phyloP scores from a whole-genome alignment of 2,888 invertebrate species.

The Cyclophora albipunctata region DNA sequence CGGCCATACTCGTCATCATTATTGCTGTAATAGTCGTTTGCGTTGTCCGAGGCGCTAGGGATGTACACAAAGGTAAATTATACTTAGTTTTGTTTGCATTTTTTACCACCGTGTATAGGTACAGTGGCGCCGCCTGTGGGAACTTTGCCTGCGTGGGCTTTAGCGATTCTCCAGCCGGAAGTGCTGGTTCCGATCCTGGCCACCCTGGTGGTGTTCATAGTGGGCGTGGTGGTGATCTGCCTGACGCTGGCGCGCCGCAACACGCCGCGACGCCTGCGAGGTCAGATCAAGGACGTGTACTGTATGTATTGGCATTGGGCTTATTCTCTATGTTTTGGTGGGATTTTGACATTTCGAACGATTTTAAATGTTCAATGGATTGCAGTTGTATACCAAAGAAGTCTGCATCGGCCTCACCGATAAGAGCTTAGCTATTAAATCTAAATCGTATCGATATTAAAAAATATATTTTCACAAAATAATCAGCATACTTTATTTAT shows the following conservation, averaged over 20 bases:
- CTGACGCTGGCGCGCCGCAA: constrained; percentile 89
- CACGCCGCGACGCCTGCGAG: constrained; percentile 87
- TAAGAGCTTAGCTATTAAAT: too few relatives aligned
- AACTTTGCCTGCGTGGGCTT: constrained; percentile 83
- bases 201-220: constrained; percentile 91
- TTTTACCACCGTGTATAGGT: constrained; percentile 67
- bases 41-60: constrained; percentile 89
- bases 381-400: too few relatives aligned
- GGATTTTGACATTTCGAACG: too few relatives aligned
- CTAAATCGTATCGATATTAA: too few relatives aligned
- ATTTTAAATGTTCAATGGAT: too few relatives aligned
- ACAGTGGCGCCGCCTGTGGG: constrained; percentile 87
- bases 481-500: too few relatives aligned
- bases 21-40: constrained; percentile 95
- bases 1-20: constrained; percentile 93
- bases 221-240: constrained; percentile 93
- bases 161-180: constrained; percentile 91
- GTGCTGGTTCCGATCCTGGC: constrained; percentile 93
- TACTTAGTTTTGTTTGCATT: constrained; percentile 16
- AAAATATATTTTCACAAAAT: too few relatives aligned
- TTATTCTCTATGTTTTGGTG: constrained; percentile 19
- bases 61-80: constrained; percentile 85
- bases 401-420: too few relatives aligned
- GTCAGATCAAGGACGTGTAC: constrained; percentile 81
- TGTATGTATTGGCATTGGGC: constrained; percentile 80